These are phyloP conservation scores for Propithecus coquereli DNA, from an alignment of 2,113 vertebrate species.

Conservation along the genomic window DNA sequence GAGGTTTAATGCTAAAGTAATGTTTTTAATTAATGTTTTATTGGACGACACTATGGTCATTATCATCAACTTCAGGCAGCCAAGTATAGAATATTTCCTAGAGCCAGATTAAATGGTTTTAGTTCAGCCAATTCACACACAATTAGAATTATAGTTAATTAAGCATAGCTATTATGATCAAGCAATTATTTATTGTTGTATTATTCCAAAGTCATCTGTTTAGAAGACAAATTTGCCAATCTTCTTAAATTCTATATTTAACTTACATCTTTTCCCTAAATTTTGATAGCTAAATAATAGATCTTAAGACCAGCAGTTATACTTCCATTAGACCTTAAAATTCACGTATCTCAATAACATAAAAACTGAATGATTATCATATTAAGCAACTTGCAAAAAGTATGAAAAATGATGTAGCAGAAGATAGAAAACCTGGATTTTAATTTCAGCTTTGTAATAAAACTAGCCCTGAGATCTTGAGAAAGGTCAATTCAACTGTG, in stretches of 20 bases:
- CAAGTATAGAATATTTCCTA: constrained; percentile 36
- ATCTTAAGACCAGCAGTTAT: neutral
- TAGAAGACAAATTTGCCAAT: constrained; percentile 38
- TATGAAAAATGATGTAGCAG: neutral
- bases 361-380: neutral
- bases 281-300: neutral
- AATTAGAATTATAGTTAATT: neutral
- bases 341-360: neutral
- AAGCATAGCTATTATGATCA: constrained; percentile 13
- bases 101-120: constrained; percentile 50
- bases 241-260: constrained; percentile 27
- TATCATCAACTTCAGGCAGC: constrained; percentile 29
- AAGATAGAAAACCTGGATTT: neutral
- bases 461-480: neutral
- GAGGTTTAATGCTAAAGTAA: constrained; percentile 33
- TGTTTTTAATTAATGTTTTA: constrained; percentile 59
- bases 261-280: neutral
- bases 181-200: constrained; percentile 13
- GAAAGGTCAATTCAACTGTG: neutral
- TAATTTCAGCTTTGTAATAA: neutral
- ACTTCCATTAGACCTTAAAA: constrained; percentile 10
- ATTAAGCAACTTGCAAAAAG: neutral
- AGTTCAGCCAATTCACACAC: constrained; percentile 22
- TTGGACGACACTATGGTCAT: constrained; percentile 1
- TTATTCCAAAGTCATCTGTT: constrained; percentile 25